Evolutionary conservation across 2,888 invertebrate species (phyloP).

Genomic region (Xanthorhoe designata): DNA sequence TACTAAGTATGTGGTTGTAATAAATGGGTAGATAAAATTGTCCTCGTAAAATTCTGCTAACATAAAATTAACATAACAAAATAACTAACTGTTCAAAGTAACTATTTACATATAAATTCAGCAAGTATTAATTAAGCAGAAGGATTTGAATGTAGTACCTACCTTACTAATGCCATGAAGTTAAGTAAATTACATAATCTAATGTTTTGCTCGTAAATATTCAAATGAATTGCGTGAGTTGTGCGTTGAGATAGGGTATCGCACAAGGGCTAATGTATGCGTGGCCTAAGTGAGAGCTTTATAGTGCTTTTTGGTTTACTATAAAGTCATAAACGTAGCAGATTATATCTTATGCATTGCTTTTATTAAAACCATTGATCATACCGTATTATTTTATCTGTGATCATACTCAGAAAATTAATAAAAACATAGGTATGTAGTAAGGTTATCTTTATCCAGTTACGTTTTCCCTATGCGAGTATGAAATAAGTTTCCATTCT

Average conservation of each 20-base stretch:
- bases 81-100: background rate
- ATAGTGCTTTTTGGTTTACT: constrained; percentile 30
- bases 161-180: constrained; percentile 45
- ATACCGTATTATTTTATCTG: too few relatives aligned
- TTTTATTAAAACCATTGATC: background rate
- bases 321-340: background rate
- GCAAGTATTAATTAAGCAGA: constrained; percentile 35
- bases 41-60: constrained; percentile 4
- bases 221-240: constrained; percentile 61
- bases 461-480: too few relatives aligned
- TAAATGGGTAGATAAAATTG: background rate
- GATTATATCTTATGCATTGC: background rate
- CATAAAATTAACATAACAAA: constrained; percentile 6
- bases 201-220: constrained; percentile 60
- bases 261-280: constrained; percentile 50
- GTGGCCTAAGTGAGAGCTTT: constrained; percentile 51
- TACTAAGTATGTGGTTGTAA: background rate
- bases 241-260: constrained; percentile 53
- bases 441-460: too few relatives aligned
- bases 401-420: too few relatives aligned
- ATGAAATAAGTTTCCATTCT: background rate
- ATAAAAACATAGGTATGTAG: too few relatives aligned
- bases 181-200: constrained; percentile 55
- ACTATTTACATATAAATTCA: constrained; percentile 17
- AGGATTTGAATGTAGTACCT: constrained; percentile 37